A percentile compares a stretch with the other conserved stretches of the same genome.
phyloP scores from a whole-genome alignment of 2,888 invertebrate genomes.

The Tipula lateralis region DNA sequence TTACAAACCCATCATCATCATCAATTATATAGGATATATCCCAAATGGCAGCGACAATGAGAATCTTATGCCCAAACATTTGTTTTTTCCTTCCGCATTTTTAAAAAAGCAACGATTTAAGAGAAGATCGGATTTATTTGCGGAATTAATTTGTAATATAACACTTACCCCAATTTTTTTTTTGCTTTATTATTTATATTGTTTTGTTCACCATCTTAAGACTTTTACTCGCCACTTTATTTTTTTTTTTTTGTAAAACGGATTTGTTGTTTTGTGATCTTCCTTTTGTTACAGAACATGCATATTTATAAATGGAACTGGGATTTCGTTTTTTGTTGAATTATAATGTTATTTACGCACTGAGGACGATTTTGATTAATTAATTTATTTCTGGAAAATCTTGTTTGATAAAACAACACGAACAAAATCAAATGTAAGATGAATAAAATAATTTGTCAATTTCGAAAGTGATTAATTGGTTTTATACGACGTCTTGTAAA shows the following conservation, averaged over 20 bases:
- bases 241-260: background rate
- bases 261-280: background rate
- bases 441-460: conserved; percentile 11
- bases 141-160: conserved; percentile 24
- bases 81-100: background rate
- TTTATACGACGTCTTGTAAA: no score
- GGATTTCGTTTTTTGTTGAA: background rate
- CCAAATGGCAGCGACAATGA: background rate
- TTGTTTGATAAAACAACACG: background rate
- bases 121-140: conserved; percentile 6
- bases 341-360: background rate
- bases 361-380: background rate
- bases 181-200: background rate
- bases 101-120: background rate
- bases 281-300: background rate
- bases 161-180: background rate
- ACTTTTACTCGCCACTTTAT: conserved; percentile 3
- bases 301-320: background rate
- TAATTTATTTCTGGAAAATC: background rate
- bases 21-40: background rate
- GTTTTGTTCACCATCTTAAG: background rate
- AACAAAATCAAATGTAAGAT: background rate
- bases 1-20: conserved; percentile 20
- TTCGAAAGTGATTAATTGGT: no score
- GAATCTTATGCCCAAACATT: background rate